phyloP scores from a whole-genome alignment of 2,113 vertebrate genomes.

The Catharus minimus region DNA sequence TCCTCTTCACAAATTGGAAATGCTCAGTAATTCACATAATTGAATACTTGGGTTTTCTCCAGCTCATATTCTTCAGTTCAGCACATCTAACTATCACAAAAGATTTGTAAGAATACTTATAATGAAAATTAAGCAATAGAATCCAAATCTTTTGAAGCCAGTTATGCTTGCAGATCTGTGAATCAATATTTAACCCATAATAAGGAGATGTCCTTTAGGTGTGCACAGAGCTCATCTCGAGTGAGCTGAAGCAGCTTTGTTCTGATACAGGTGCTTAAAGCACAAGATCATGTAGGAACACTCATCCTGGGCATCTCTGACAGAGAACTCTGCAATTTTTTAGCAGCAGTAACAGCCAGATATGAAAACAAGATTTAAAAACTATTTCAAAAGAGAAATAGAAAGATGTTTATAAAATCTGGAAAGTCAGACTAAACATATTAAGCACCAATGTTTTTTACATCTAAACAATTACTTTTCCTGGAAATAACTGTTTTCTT shows the following conservation, averaged over 20 bases:
- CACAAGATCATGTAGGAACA: accelerated
- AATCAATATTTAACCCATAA: not conserved
- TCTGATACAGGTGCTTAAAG: not conserved
- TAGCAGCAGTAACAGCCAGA: not conserved
- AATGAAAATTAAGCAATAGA: not conserved
- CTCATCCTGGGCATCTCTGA: not conserved
- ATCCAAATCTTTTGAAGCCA: not conserved
- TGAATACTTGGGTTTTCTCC: not conserved
- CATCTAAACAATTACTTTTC: not conserved
- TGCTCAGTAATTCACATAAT: not conserved
- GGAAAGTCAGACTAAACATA: constrained; percentile 24
- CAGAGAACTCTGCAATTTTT: not conserved
- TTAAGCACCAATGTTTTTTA: not conserved
- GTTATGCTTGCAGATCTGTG: not conserved
- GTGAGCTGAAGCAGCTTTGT: not conserved
- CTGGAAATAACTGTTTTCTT: not conserved
- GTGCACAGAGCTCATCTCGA: not conserved
- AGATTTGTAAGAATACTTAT: not conserved
- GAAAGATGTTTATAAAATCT: not conserved
- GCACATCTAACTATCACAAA: not conserved
- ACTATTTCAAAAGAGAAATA: not conserved
- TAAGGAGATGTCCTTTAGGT: not conserved
- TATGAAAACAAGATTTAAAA: not conserved
- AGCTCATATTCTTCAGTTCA: not conserved
- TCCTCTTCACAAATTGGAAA: not conserved